These are phyloP conservation scores for Drosophila longiperda DNA, from an alignment of 2,888 invertebrate genomes.

Conservation along the genomic window DNA sequence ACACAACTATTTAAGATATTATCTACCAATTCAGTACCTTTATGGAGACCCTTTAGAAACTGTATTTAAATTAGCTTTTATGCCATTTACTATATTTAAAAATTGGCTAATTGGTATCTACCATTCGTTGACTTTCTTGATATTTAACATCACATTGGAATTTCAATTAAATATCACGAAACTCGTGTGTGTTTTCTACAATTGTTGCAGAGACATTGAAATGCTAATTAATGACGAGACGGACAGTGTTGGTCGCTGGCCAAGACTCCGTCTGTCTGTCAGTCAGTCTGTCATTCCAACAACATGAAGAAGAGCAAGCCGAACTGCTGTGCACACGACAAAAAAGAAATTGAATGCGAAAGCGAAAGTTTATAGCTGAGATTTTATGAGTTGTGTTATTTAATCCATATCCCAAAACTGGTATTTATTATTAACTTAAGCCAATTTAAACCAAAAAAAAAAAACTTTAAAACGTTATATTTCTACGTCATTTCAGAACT, in stretches of 20 bases:
- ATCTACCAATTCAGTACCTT: neutral
- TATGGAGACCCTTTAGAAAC: neutral
- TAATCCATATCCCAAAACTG: slow-evolving; percentile 28
- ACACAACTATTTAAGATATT: neutral
- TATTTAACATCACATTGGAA: slow-evolving; percentile 55
- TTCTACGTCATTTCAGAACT: neutral
- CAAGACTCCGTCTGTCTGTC: slow-evolving; percentile 20
- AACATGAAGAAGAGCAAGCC: slow-evolving; percentile 18
- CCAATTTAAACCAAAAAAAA: neutral
- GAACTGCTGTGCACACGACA: slow-evolving; percentile 11
- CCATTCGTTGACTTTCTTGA: neutral
- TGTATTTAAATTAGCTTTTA: neutral
- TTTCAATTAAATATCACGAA: slow-evolving; percentile 62
- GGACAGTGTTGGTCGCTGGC: slow-evolving; percentile 37
- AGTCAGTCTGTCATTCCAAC: slow-evolving; percentile 11
- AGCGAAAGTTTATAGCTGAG: slow-evolving; percentile 61
- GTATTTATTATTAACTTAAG: neutral
- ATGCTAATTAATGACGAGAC: slow-evolving; percentile 48
- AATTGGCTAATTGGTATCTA: neutral
- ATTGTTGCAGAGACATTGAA: slow-evolving; percentile 51
- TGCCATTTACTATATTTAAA: neutral
- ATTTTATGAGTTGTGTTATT: slow-evolving; percentile 43
- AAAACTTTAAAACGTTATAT: neutral
- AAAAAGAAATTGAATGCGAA: slow-evolving; percentile 73
- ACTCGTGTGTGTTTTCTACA: slow-evolving; percentile 25